Evolutionary conservation across 2,888 invertebrate species (phyloP).

Genomic region (Coelopa pilipes): DNA sequence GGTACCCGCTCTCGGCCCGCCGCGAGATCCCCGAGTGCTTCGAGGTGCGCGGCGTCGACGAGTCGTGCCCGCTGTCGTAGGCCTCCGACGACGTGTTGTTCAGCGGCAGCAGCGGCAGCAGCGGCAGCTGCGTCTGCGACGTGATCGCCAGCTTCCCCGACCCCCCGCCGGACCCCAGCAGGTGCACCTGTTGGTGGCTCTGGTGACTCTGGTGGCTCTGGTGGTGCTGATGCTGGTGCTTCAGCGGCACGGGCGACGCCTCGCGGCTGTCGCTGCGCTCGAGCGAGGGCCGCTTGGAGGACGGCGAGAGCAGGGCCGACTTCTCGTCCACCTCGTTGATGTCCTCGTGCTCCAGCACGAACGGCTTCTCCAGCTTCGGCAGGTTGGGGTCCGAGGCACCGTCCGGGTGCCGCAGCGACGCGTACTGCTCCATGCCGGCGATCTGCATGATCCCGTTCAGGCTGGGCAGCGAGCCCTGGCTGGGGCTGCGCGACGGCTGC

Average conservation of each 20-base stretch:
- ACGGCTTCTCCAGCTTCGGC: constrained; percentile 62
- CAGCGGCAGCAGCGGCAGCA: constrained; percentile 63
- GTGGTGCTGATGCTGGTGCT: constrained; percentile 24
- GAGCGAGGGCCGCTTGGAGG: constrained; percentile 56
- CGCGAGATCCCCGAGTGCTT: constrained; percentile 84
- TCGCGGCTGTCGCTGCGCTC: constrained; percentile 52
- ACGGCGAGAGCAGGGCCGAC: constrained; percentile 54
- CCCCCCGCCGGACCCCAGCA: constrained; percentile 49
- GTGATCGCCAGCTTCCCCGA: constrained; percentile 54
- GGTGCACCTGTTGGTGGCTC: constrained; percentile 31
- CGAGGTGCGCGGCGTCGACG: constrained; percentile 83
- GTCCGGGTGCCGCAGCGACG: constrained; percentile 86
- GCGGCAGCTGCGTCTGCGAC: constrained; percentile 63
- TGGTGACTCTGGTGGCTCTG: no score
- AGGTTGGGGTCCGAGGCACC: constrained; percentile 94
- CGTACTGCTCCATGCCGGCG: constrained; percentile 72
- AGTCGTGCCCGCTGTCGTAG: constrained; percentile 86
- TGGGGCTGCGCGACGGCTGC: constrained; percentile 65
- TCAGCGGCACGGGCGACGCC: constrained; percentile 43
- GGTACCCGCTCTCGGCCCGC: constrained; percentile 90
- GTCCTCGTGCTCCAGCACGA: constrained; percentile 55
- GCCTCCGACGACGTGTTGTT: constrained; percentile 70
- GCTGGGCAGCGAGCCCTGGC: constrained; percentile 69
- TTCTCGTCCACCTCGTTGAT: constrained; percentile 65
- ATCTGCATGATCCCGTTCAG: constrained; percentile 75